phyloP scores from a whole-genome alignment of 2,888 invertebrate genomes.

The Eretmocerus hayati region DNA sequence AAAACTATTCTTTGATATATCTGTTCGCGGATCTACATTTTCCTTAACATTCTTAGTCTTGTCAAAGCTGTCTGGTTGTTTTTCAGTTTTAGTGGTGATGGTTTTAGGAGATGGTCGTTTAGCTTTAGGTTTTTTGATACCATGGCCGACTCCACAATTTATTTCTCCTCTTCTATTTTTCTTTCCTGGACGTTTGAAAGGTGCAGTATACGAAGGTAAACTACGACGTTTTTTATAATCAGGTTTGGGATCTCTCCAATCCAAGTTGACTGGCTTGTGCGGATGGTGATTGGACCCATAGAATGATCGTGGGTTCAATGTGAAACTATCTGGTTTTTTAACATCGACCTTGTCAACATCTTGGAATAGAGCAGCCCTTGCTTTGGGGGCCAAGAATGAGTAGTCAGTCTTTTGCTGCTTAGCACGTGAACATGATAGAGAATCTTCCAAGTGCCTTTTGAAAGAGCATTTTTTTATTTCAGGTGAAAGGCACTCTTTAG shows the following conservation, averaged over 20 bases:
- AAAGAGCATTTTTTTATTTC: slow-evolving; percentile 25
- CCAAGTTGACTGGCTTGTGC: slow-evolving; percentile 7
- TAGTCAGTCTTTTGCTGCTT: slow-evolving; percentile 34
- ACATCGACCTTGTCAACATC: slow-evolving; percentile 22
- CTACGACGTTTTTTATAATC: slow-evolving; percentile 21
- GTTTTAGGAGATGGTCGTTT: slow-evolving; percentile 27
- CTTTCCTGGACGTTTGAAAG: slow-evolving; percentile 35
- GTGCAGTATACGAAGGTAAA: slow-evolving; percentile 9
- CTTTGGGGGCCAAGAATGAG: slow-evolving; percentile 28
- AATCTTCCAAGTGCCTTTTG: slow-evolving; percentile 32
- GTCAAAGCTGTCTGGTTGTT: neutral
- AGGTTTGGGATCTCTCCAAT: slow-evolving; percentile 10
- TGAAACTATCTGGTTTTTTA: slow-evolving; percentile 22
- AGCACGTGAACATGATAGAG: slow-evolving; percentile 5
- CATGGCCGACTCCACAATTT: slow-evolving; percentile 61
- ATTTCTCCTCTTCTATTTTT: slow-evolving; percentile 53
- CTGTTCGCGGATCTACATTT: slow-evolving; percentile 17
- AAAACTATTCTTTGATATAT: slow-evolving; percentile 9
- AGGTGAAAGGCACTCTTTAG: slow-evolving; percentile 29
- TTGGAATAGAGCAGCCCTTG: slow-evolving; percentile 38
- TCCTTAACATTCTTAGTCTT: slow-evolving; percentile 3
- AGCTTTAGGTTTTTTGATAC: slow-evolving; percentile 56
- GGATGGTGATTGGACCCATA: slow-evolving; percentile 28
- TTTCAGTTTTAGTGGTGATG: slow-evolving; percentile 1
- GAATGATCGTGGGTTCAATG: slow-evolving; percentile 35